Evolutionary conservation across 1,140 invertebrate species (phyloP).

Genomic region (Drosophila grimshawi): DNA sequence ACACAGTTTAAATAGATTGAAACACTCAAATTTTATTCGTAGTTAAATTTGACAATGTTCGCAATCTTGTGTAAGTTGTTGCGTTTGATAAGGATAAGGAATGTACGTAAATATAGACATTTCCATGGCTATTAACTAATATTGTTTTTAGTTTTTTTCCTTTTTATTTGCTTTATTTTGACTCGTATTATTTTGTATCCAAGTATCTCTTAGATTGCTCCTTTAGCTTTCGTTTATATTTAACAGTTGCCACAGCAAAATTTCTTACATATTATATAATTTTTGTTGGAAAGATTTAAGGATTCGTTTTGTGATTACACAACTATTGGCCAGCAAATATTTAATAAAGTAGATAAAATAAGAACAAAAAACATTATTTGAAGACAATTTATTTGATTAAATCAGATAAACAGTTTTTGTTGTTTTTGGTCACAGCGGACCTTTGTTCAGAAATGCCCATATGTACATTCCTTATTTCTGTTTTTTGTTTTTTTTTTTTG

Average conservation of each 20-base stretch:
- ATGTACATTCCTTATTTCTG: not conserved
- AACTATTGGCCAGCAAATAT: not conserved
- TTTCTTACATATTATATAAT: too few species aligned
- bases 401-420: not conserved
- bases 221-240: too few species aligned
- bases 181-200: not conserved
- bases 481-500: not conserved
- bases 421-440: not conserved
- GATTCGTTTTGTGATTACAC: not conserved
- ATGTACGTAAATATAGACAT: constrained; percentile 2
- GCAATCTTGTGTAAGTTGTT: not conserved
- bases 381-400: not conserved
- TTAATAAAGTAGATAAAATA: not conserved
- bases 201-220: not conserved
- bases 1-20: constrained; percentile 7
- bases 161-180: not conserved
- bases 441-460: not conserved
- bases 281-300: not conserved
- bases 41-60: constrained; percentile 3
- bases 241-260: too few species aligned
- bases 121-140: not conserved
- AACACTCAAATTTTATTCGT: not conserved
- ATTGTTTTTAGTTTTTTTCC: not conserved
- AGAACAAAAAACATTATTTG: not conserved
- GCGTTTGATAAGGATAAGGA: not conserved